phyloP scores from a whole-genome alignment of 2,888 invertebrate species.

The Anodontia alba region DNA sequence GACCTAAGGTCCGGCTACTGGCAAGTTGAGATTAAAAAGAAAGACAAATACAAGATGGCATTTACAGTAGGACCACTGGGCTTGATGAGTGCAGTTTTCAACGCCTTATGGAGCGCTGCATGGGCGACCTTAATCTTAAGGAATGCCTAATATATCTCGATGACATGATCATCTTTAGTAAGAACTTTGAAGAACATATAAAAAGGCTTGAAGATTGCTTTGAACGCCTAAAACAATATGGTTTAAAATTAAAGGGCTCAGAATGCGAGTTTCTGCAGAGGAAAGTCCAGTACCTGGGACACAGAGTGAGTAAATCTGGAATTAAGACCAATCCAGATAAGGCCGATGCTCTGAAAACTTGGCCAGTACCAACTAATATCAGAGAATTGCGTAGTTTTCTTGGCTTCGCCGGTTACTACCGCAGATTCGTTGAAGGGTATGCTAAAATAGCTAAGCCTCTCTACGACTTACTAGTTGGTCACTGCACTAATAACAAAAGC shows the following conservation, averaged over 20 bases:
- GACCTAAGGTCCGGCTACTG: not conserved
- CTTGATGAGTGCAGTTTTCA: not conserved
- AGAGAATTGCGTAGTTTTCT: conserved; percentile 26
- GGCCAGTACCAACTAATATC: conserved; percentile 10
- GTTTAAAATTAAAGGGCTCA: not conserved
- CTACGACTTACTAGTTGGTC: not conserved
- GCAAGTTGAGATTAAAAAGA: not conserved
- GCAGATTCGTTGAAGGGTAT: conserved; percentile 39
- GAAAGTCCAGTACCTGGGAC: conserved; percentile 19
- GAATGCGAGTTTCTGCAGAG: not conserved
- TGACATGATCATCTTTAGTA: conserved; percentile 32
- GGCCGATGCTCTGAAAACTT: not conserved
- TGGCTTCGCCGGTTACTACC: conserved; percentile 40
- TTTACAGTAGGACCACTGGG: not conserved
- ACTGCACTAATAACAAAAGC: not conserved
- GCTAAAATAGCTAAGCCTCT: conserved; percentile 4
- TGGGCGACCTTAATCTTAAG: not conserved
- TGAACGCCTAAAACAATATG: not conserved
- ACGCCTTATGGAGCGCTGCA: not conserved
- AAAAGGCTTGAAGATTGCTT: not conserved
- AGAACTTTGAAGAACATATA: conserved; percentile 21
- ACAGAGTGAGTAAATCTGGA: conserved; percentile 3
- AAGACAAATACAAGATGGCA: not conserved
- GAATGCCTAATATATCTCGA: conserved; percentile 25
- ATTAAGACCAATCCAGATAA: not conserved